A percentile compares a stretch with the other conserved stretches of the same genome.
Conservation (phyloP, 2,797 vertebrate genomes). For the Masticophis lateralis region DNA sequence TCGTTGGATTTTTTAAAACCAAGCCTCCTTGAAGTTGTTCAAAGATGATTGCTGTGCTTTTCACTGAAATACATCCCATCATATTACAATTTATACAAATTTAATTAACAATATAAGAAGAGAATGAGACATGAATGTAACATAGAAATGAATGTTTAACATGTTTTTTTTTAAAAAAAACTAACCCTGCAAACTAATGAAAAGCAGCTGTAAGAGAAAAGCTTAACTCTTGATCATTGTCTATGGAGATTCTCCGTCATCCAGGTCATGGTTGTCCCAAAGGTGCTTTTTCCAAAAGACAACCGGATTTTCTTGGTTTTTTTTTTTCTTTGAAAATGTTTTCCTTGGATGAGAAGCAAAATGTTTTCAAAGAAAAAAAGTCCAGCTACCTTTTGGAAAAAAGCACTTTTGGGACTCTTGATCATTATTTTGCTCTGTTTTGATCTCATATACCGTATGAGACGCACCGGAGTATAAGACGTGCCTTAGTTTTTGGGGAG, state of each 20-base stretch:
- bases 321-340: background rate
- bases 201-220: constrained; percentile 40
- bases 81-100: constrained; percentile 24
- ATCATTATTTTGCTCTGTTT: constrained; percentile 36
- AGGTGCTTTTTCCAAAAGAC: background rate
- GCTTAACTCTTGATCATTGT: constrained; percentile 48
- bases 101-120: background rate
- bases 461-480: too few relatives aligned
- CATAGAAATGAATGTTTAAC: constrained; percentile 22
- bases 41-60: background rate
- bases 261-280: background rate
- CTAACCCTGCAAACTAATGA: background rate
- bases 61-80: constrained; percentile 16
- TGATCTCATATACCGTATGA: background rate
- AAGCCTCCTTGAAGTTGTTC: background rate
- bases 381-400: background rate
- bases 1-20: background rate
- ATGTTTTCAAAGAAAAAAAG: background rate
- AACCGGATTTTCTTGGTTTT: background rate
- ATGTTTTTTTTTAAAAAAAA: constrained; percentile 2
- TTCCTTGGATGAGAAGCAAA: background rate
- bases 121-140: constrained; percentile 27
- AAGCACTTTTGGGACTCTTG: background rate
- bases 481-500: too few relatives aligned
- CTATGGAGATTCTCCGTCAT: background rate